Base-by-base conservation (phyloP, 2,113 vertebrate genomes). In the Glaucomys volans region DNA sequence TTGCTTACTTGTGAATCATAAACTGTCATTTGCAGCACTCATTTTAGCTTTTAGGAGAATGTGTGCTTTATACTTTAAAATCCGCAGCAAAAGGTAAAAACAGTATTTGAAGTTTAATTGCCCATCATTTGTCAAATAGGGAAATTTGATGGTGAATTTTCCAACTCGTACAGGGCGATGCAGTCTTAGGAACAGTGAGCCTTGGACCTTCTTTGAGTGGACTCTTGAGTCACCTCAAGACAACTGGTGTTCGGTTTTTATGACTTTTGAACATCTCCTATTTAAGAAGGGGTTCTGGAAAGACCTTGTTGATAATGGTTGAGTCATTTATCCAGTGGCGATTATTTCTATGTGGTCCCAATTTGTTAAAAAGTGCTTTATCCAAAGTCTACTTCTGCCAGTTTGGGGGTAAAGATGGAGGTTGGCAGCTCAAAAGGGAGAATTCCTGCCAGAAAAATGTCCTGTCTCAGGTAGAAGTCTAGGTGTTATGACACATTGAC, bases 21-120 rank as follows among this genome's bases (percentile, higher is more conserved):
- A 83, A 17, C 50, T 69, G 4, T 89, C 18, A 80, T 82, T 94
- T 74, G 82, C 62, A 64, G 57, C 44, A 40, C 32, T 95, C 12
- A 30, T n/a, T 69, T 87, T 44, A 80, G 89, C 85, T 87, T 95
- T 87, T 87, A 90, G 85, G 35, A 76, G 47, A 69, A 91, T 28
- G 72, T 79, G 17, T 50, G 20, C 28, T 72, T 85, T 74, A 64
- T 28, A 71, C 37, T 64, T 84, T 71, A 62, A 95, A 96, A 91
- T 32, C 50, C 74, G 66, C 50, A 81, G 87, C 54, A 59, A 83
- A 24, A 59, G 80, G 64, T 76, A 62, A 83, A 88, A 92, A 82
- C 66, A 67, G 47, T 42, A 74, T 57, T 72, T 77, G 86, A 86
- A 54, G n/a, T 92, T 62, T 92, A 84, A 91, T 86, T 93, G 67